Base-by-base conservation (phyloP, 2,113 vertebrate genomes). In the Dolichotis patagonum region DNA sequence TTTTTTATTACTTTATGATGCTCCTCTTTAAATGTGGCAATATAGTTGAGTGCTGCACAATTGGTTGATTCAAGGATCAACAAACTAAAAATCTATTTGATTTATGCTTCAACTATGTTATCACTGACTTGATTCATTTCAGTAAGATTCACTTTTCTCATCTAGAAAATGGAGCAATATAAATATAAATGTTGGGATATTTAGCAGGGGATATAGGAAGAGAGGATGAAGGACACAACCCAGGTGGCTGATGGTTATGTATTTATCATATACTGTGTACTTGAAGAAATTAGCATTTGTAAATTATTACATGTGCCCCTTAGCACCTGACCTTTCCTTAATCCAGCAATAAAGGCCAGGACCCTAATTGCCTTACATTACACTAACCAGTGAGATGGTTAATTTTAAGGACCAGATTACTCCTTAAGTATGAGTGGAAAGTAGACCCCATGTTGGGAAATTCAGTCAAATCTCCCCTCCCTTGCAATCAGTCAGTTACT, bases 101-200 rank as follows among this genome's bases (percentile, higher is more conserved):
- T 60, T 38, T 49, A 24, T 30, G 75, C 19, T 87, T 19, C 6
- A 49, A 63, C 12, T 73, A 9, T 46, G 46, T 71, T 49, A 17
- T 75, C 35, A 54, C n/a, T 83, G 65, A 96, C 41, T 92, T 69
- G 75, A 10, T 90, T 92, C 38, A 75, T 93, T 97, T 96, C 83
- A 71, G 49, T 54, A 81, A 67, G 63, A 26, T 43, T 88, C 60
- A 69, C 38, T 80, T 85, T 85, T n/a, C 24, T 94, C 30, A 75
- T 49, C 14, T 41, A 69, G 69, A 88, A 84, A 85, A 88, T 84
- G 4, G 49, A 58, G 65, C 77, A 63, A 69, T 63, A 85, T 54
- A 82, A 88, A 46, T 85, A 75, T 32, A 46, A 77, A 28, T 30
- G 41, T 28, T 7, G 26, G 41, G 41, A 75, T 2, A 28, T 10